These are phyloP conservation scores for Tragelaphus scriptus DNA, from an alignment of 2,113 vertebrate genomes.

Conservation along the genomic window DNA sequence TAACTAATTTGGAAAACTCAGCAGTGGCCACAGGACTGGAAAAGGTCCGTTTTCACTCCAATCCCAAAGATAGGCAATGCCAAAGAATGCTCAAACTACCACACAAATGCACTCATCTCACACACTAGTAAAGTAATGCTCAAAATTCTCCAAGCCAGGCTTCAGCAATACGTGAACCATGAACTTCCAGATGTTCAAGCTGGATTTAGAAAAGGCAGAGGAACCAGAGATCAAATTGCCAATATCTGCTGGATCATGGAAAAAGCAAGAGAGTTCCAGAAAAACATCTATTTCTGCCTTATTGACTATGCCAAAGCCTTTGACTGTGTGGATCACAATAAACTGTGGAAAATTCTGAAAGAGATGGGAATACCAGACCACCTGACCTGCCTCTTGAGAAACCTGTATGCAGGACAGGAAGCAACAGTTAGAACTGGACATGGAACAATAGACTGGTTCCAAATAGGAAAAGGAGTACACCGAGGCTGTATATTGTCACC, in stretches of 20 bases:
- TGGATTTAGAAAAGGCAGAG: not conserved
- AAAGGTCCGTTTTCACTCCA: not conserved
- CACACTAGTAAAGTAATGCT: not conserved
- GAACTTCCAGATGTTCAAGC: not conserved
- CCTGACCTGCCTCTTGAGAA: too few species aligned
- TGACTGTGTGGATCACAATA: not conserved
- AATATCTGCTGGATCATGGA: rapidly evolving
- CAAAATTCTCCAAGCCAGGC: not conserved
- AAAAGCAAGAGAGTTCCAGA: not conserved
- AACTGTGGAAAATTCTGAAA: too few species aligned
- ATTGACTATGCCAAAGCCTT: not conserved
- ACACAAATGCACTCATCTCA: not conserved
- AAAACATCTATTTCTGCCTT: not conserved
- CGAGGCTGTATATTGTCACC: too few species aligned
- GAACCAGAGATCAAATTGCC: not conserved
- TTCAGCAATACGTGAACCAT: rapidly evolving
- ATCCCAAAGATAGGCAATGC: not conserved
- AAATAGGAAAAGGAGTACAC: too few species aligned
- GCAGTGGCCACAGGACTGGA: not conserved
- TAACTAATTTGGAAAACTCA: not conserved
- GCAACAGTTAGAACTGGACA: too few species aligned
- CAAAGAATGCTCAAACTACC: not conserved
- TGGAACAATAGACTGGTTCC: too few species aligned
- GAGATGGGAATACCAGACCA: too few species aligned
- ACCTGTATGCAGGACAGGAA: too few species aligned